phyloP scores from a whole-genome alignment of 1,140 invertebrate genomes.

The Drosophila baimaii region DNA sequence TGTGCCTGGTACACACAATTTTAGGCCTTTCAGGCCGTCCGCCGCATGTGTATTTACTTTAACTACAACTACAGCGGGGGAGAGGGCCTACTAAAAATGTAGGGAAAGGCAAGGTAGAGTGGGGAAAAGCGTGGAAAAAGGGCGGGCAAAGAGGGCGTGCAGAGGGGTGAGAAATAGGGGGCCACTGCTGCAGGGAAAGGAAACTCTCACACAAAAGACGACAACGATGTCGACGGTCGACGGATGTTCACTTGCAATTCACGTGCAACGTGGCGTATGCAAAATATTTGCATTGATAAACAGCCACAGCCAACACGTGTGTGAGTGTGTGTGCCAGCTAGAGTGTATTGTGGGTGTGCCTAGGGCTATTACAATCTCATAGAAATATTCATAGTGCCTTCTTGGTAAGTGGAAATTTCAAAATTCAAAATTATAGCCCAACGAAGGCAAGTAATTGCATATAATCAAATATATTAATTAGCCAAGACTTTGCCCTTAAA shows the following conservation, averaged over 20 bases:
- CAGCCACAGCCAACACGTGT: constrained; percentile 55
- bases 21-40: constrained; percentile 72
- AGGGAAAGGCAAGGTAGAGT: no score
- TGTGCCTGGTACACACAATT: constrained; percentile 55
- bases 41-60: constrained; percentile 66
- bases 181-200: constrained; percentile 45
- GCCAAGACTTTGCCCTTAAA: no score
- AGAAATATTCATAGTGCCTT: constrained; percentile 44
- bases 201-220: constrained; percentile 58
- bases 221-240: constrained; percentile 45
- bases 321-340: constrained; percentile 4
- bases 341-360: constrained; percentile 19
- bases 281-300: constrained; percentile 83
- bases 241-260: constrained; percentile 80
- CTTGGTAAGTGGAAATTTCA: constrained; percentile 9
- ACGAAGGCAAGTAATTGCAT: background rate
- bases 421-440: constrained; percentile 8
- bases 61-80: constrained; percentile 7
- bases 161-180: constrained; percentile 8
- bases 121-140: background rate
- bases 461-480: constrained; percentile 21
- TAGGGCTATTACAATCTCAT: constrained; percentile 30
- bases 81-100: constrained; percentile 2
- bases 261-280: constrained; percentile 80
- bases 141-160: background rate